Base-by-base conservation (phyloP, 1,140 invertebrate genomes). In the Brachionus rubens region DNA sequence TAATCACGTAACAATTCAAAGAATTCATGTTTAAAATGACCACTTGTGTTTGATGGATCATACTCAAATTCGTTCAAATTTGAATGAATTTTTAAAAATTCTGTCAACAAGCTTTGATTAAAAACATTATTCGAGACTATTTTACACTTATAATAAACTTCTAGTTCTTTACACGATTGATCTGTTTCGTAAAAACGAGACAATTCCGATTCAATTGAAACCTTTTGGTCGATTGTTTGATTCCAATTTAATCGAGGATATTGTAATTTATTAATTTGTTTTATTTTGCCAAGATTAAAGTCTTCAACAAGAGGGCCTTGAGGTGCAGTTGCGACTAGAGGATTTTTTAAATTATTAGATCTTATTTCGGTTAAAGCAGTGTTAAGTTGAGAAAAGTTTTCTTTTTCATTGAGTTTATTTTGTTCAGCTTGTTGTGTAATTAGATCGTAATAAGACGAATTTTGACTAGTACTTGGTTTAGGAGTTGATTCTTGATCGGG, bases 71-170 rank as follows among this genome's bases (percentile, higher is more conserved):
- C 59, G 10, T 36, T 21, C 24, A 65, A n/a, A 16, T 65, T 65
- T 36, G 59, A 65, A 26, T 65, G 59, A 43, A 41, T 43, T 24
- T 65, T 65, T 43, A 65, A 19, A 65, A 65, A 65, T 4, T 65
- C 59, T 5, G 14, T n/a, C 5, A 43, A 43, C 43, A 65, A 40
- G 24, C 43, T 65, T 19, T 26, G 19, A 43, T 43, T 65, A 12
- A 65, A 65, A 3, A 43, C 10, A 41, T 65, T 36, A 28, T 28
- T 65, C 10, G 36, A 43, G 1, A 65, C 24, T 14, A 43, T 12
- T 72, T 72, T 72, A 50, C 68, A 72, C 28, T 72, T 72, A 10
- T 72, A 72, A 48, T 72, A 72, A 19, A 72, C 46, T 72, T 72
- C 68, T 5, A 72, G 19, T 4, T 72, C 68, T 40, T 50, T 72